Evolutionary conservation across 2,888 invertebrate species (phyloP), one percentile per base, ranked within the genome.

Genomic region (Archips crataeganus): DNA sequence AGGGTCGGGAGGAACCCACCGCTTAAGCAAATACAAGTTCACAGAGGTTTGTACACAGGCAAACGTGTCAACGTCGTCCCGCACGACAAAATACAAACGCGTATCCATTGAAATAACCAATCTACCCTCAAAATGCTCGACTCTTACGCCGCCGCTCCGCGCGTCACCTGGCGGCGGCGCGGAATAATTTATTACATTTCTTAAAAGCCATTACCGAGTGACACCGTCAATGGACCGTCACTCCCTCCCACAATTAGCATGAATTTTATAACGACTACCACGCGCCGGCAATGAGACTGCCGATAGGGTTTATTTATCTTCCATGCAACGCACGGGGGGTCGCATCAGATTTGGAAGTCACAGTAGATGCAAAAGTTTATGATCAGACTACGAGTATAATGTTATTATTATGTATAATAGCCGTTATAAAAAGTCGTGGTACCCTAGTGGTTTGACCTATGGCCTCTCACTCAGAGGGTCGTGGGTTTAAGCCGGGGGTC

Each of bases 161-260:
- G 81, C 90, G 90, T 91, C 93, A 94, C 92, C 94, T 93, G 91
- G 89, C 82, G 85, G 87, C 84, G 82, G 84, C 86, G 82, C 79
- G 77, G 90, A 93, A 92, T 94, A 92, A 94, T 94, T 94, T 94
- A 94, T 94, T 89, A 88, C 93, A 86, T 92, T 94, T 94, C 94
- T 94, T 93, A 92, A 94, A 94, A 94, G 92, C 94, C 91, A 94
- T 94, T 94, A 92, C 91, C 78, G 84, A 84, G 87, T 92, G 90
- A 91, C 92, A 90, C 86, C 87, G 87, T 89, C 93, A 87, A 91
- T 91, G 91, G 87, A 82, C 87, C 89, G 87, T 83, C 88, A 84
- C 85, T 82, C 80, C 84, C 83, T 79, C 80, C 84, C 80, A 82
- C 92, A 93, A 94, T 93, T 93, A 93, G 91, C 92, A 90, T 90